Evolutionary conservation across 2,888 invertebrate genomes (phyloP), one percentile per base, ranked within the genome.

Genomic region (Dynastes grantii): DNA sequence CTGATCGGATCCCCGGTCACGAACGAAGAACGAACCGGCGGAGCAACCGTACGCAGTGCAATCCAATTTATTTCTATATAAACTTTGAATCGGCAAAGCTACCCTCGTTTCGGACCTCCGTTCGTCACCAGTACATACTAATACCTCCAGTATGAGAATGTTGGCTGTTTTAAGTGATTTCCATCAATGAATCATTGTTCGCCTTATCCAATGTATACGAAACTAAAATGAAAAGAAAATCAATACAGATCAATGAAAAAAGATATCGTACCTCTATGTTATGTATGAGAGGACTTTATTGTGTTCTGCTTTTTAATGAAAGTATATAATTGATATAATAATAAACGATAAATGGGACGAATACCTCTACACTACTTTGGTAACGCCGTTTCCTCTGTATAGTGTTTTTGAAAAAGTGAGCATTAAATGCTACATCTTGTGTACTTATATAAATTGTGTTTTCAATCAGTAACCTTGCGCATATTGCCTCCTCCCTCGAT

Each of bases 201-300:
- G 92, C 93, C 93, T 93, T 93, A 92, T 91, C 90, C 91, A 91
- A 92, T 92, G 93, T 93, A 93, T 93, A 93, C 93, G 93, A 92
- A 90, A 88, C 87, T 77, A 76, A 79, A 79, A 79, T 75, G 73
- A 84, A 81, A 82, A 81, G 82, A 83, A 84, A 85, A 86, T 85
- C 84, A 85, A 85, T 85, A 85, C 84, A 85, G 83, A 84, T 84
- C 84, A 85, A 83, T 79, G 78, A 79, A 78, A 45, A 45, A 58
- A 82, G 80, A 88, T 88, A 89, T 88, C 89, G 88, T 88, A 89
- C 88, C 88, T 89, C 88, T 88, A 87, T 88, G 88, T 89, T 88
- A 87, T 88, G 87, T 88, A 88, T 87, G 87, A 88, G 88, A 88
- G 87, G 87, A 88, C 87, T 88, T 88, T 88, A 88, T 89, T 89